Evolutionary conservation across 2,888 invertebrate genomes (phyloP).

Genomic region (Petrolisthes manimaculis): DNA sequence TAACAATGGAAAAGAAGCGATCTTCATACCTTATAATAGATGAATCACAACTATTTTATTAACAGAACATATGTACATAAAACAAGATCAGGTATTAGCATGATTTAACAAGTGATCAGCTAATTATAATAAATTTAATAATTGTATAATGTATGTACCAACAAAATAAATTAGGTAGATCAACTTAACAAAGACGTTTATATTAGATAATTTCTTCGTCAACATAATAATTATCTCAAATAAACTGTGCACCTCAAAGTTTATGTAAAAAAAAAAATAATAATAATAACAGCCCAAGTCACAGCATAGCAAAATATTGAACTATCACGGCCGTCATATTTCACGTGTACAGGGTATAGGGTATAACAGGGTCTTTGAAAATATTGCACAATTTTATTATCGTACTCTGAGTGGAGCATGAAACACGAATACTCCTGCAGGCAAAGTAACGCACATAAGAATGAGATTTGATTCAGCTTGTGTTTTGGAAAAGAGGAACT

Average conservation of each 20-base stretch:
- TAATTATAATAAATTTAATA: background rate
- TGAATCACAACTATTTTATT: no score
- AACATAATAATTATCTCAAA: background rate
- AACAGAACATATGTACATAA: no score
- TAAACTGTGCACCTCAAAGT: conserved; percentile 8
- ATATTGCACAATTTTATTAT: background rate
- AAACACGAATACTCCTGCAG: background rate
- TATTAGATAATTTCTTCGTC: background rate
- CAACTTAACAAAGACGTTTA: conserved; percentile 10
- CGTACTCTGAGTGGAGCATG: background rate
- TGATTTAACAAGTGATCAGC: background rate
- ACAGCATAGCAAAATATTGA: no score
- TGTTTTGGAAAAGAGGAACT: background rate
- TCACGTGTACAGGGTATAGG: no score
- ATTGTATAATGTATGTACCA: background rate
- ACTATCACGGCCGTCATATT: no score
- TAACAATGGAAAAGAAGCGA: background rate
- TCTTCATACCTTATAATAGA: background rate
- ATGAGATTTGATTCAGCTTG: background rate
- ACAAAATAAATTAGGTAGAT: conserved; percentile 10
- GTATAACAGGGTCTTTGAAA: background rate
- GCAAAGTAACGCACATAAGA: background rate
- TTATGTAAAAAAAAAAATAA: background rate
- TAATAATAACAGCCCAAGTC: no score
- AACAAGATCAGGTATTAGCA: no score